Base-by-base conservation (phyloP, 2,113 vertebrate genomes). In the Thinocorus orbignyianus region DNA sequence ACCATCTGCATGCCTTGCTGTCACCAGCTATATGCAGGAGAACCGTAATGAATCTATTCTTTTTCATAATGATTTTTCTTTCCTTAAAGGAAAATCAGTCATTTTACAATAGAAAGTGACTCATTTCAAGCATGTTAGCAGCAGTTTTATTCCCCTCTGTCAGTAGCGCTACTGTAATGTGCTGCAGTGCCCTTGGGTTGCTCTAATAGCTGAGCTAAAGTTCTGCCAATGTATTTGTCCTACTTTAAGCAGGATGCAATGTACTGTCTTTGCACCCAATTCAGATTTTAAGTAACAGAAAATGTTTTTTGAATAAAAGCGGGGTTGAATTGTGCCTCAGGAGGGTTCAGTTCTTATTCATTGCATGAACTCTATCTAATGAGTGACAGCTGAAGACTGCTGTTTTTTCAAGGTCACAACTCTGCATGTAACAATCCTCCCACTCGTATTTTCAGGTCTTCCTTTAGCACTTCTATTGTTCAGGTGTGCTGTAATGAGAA, bases 401-500 rank as follows among this genome's bases (percentile, higher is more conserved):
- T 89, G 72, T 9, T 90, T 81, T 64, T 33, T 91, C 93, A 92
- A 95, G 93, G 92, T 94, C 88, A 22, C 77, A 95, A 81, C 79
- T 90, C 78, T 30, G 65, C 52, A 48, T 9, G 61, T 84, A 84
- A 84, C 77, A 71, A 37, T 83, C 79, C 65, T 92, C 26, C 71
- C 35, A 13, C 82, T 88, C 22, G 0, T 57, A 86, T 84, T 94
- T 95, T 86, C 26, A 10, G 83, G 44, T 72, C 83, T 82, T 92
- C 86, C 92, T 84, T 83, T 60, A 81, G 61, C 54, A 71, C 69
- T 60, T 72, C 69, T 62, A 30, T 92, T 84, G 82, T 87, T 92
- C 81, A 92, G 88, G 77, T 87, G 30, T 54, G 61, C 66, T 93
- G 92, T 76, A 79, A 79, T 33, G 61, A 93, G 73, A 87, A 20